Percentiles rank a stretch among this genome's conserved stretches.
Evolutionary conservation across 1,140 invertebrate species (phyloP).

Genomic region (Drosophila arawakana): DNA sequence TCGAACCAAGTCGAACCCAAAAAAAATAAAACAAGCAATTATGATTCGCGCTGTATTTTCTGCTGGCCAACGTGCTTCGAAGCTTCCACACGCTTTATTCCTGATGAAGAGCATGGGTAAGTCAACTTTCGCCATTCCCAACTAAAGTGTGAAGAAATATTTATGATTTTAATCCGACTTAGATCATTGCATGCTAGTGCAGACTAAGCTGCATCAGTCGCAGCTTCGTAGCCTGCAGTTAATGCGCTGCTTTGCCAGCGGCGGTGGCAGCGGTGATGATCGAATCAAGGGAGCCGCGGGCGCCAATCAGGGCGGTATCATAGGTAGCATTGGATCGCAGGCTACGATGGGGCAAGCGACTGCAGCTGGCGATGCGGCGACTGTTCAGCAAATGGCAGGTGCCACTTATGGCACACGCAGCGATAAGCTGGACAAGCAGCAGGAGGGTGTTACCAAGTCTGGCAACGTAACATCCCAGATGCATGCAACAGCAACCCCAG

Average conservation of each 20-base stretch:
- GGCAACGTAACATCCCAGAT: conserved; percentile 9
- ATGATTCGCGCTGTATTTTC: conserved; percentile 29
- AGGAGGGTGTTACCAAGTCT: neutral
- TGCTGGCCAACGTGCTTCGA: conserved; percentile 10
- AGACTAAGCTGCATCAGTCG: neutral
- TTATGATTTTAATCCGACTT: neutral
- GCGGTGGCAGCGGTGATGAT: conserved; percentile 18
- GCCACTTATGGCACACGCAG: conserved; percentile 7
- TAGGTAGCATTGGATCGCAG: conserved; percentile 14
- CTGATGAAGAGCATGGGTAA: conserved; percentile 21
- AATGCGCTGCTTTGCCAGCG: conserved; percentile 33
- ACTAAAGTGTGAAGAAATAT: neutral
- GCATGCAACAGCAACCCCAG: conserved; percentile 9
- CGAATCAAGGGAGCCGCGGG: conserved; percentile 3
- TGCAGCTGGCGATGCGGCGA: neutral
- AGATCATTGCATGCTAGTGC: neutral
- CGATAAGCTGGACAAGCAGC: neutral
- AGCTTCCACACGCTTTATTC: neutral
- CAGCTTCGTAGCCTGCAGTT: neutral
- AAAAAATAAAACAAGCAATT: neutral
- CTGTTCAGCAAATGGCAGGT: neutral
- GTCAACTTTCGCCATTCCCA: neutral
- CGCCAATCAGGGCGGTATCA: conserved; percentile 15
- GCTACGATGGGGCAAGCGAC: neutral
- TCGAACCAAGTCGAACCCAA: neutral